Base-by-base conservation (phyloP, 2,113 vertebrate species). In the Thunnus thynnus region DNA sequence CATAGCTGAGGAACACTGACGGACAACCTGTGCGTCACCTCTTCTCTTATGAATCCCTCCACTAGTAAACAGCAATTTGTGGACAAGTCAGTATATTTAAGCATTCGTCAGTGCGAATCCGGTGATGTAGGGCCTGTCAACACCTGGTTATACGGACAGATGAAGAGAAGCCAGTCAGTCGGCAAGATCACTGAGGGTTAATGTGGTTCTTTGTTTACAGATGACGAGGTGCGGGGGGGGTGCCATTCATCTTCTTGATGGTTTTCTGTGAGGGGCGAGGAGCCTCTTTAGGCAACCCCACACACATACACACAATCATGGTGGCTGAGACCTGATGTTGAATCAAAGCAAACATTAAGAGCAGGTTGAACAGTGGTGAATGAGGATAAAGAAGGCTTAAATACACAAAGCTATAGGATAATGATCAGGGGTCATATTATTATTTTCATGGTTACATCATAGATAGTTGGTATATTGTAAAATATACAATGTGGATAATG, bases 191-290 rank as follows among this genome's bases (percentile, higher is more conserved):
- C 8, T 63, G 3, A 63, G 62, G 70, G 32, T 56, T 67, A 57
- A 62, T 77, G 22, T 1, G 14, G 20, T 41, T 78, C 61, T 85
- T 82, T 85, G 87, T 80, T 41, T 55, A 27, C 11, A 56, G 71
- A 56, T 73, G 83, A 79, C 2, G 1, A 77, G 63, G 44, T 72
- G 36, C 41, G 17, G 36, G 25, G 22, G 20, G 7, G 14, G 64
- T 18, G 48, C 5, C 48, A 57, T 79, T 82, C 30, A 44, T 78
- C 51, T 63, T 69, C 30, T 54, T 75, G 63, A 76, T 55, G 12
- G n/a, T 48, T 62, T 73, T 67, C 18, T 47, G 20, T 11, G 17
- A 13, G 27, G 54, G 27, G 32, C 41, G 50, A 51, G 44, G 36
- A 61, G 68, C 14, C 27, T 48, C 36, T 41, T 6, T 65, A 27